phyloP scores from a whole-genome alignment of 2,797 vertebrate species.

The Gallinago nigripennis region DNA sequence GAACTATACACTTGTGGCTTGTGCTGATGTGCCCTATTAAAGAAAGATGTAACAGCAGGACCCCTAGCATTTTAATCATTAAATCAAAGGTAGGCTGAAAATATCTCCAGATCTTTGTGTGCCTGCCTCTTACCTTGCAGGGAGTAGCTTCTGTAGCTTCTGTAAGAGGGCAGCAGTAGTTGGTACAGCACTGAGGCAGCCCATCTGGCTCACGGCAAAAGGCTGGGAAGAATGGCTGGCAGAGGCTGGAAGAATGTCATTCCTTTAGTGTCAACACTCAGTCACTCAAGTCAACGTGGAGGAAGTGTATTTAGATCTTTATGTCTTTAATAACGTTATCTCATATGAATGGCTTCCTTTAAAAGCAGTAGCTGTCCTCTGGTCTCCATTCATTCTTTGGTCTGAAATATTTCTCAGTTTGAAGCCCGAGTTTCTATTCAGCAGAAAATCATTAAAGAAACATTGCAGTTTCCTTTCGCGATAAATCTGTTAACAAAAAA shows the following conservation, averaged over 20 bases:
- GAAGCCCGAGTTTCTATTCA: not conserved
- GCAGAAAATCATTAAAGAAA: slow-evolving; percentile 1
- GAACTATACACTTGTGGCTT: not conserved
- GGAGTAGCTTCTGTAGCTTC: not conserved
- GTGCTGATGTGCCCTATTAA: not conserved
- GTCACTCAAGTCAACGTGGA: not conserved
- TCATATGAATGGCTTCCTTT: slow-evolving; percentile 10
- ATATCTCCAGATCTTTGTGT: not conserved
- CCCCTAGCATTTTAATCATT: not conserved
- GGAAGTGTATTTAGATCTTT: not conserved
- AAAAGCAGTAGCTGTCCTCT: not conserved
- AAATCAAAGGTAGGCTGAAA: not conserved
- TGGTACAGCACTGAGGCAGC: not conserved
- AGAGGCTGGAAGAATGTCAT: not conserved
- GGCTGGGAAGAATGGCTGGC: not conserved
- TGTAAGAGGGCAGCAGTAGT: not conserved
- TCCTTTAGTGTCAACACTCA: not conserved
- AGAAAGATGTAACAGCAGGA: not conserved
- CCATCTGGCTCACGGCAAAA: accelerated
- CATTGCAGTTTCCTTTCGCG: not conserved
- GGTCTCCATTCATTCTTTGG: not conserved
- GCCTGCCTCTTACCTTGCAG: not conserved
- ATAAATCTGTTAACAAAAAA: slow-evolving; percentile 29
- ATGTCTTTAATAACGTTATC: not conserved
- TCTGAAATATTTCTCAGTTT: not conserved